These are phyloP conservation scores for Lydus trimaculatus DNA, from an alignment of 2,888 invertebrate genomes.

Conservation along the genomic window DNA sequence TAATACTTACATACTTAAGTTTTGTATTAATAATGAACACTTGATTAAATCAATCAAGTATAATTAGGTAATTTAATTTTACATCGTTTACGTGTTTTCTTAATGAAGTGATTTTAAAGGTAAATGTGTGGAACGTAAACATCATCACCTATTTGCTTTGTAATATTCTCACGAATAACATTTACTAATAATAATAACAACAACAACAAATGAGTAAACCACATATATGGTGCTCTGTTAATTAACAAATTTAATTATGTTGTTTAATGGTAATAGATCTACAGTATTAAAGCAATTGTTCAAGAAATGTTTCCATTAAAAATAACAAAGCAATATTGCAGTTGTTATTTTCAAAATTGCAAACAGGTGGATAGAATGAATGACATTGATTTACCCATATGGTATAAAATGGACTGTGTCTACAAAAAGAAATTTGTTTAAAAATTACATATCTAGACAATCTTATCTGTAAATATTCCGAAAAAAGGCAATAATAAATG, in stretches of 20 bases:
- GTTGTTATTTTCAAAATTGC: neutral
- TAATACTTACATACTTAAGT: too few species aligned
- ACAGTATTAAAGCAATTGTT: neutral
- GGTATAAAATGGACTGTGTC: neutral
- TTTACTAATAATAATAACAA: neutral
- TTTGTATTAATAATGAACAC: neutral
- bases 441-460: neutral
- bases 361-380: neutral
- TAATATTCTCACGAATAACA: slow-evolving; percentile 12
- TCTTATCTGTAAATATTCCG: neutral
- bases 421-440: neutral
- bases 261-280: neutral
- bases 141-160: slow-evolving; percentile 4
- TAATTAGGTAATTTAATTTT: slow-evolving; percentile 9
- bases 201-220: neutral
- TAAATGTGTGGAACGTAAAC: slow-evolving; percentile 11
- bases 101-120: slow-evolving; percentile 15
- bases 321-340: neutral
- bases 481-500: neutral
- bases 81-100: slow-evolving; percentile 5
- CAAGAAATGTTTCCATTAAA: neutral
- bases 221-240: neutral
- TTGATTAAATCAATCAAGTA: neutral
- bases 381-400: neutral
- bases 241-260: neutral